A percentile compares a stretch with the other conserved stretches of the same genome.
Conservation (phyloP, 2,797 vertebrate species). For the Tarsius wallacei region DNA sequence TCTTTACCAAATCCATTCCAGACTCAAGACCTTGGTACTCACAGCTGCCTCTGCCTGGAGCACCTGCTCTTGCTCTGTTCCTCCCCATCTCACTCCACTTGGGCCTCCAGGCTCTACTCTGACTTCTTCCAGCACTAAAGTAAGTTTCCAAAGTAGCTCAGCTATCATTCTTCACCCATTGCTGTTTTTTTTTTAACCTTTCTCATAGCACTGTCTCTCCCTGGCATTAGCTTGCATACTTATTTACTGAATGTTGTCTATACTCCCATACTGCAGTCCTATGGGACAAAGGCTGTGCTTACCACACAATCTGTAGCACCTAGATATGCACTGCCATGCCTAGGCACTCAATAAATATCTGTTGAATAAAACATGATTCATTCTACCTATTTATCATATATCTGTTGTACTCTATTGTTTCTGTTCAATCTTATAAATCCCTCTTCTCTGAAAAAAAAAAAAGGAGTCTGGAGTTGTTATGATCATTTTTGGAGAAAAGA, state of each 20-base stretch:
- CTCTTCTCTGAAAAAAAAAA: neutral
- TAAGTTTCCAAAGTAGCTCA: neutral
- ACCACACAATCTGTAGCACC: neutral
- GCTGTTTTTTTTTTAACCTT: neutral
- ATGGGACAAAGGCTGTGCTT: neutral
- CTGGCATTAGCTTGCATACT: neutral
- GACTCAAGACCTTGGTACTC: fast-evolving
- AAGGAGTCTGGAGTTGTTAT: neutral
- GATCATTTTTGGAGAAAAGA: slow-evolving; percentile 30
- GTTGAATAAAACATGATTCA: slow-evolving; percentile 28
- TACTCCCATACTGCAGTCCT: too few relatives aligned
- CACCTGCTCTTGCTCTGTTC: fast-evolving
- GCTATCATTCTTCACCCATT: neutral
- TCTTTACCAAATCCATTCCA: neutral
- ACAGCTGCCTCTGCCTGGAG: neutral
- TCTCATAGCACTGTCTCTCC: neutral
- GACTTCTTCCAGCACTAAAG: too few relatives aligned
- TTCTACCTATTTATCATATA: slow-evolving; percentile 48
- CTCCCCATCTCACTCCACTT: neutral
- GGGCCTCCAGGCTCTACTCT: neutral
- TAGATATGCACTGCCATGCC: neutral
- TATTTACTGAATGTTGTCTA: neutral
- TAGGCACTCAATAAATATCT: neutral
- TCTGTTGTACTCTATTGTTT: neutral
- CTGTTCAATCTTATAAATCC: slow-evolving; percentile 4